Base-by-base conservation (phyloP, 64 coral and sea anemone species). In the Montipora foliosa region DNA sequence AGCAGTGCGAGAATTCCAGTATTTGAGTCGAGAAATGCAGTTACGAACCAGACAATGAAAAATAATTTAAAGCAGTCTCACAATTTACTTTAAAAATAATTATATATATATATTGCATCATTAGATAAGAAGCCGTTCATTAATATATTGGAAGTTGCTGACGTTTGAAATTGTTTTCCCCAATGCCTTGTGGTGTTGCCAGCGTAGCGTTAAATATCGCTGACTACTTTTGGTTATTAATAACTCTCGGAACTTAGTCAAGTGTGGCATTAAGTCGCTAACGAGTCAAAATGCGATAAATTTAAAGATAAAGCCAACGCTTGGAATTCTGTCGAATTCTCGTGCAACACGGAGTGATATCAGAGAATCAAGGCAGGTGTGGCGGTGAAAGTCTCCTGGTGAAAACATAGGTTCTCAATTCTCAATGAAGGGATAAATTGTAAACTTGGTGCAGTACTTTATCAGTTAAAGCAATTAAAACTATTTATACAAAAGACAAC, bases 281-380 rank as follows among this genome's bases (percentile, higher is more conserved):
- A n/a, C 53, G 57, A 60, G 60, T 81, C 14, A 29, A 64, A 82
- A 68, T 71, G 17, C 67, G 44, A 49, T 72, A 3, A 37, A 64
- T 2, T 51, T 24, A 45, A 47, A 19, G 82, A 86, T 72, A 70
- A 71, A 6, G 8, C 2, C 6, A 14, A 14, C 19, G 17, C 24
- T 9, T 13, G 19, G 6, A 17, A 20, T 49, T 69, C 15, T 70
- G 46, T 49, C 9, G 45, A 3, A 11, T 64, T 44, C 11, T 66
- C 80, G 80, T 82, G 80, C 80, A 82, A 64, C 13, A 64, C 13
- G 61, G 14, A 64, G 61, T 4, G 13, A 64, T 64, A 64, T 64
- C 3, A 14, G 11, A 57, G 11, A 57, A 57, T 37, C 53, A 6
- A 57, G 53, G 53, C 6, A 8, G 11, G 53, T 57, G 53, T 57